A percentile compares a stretch with the other conserved stretches of the same genome.
Conservation (phyloP, 2,888 invertebrate species). For the Microctonus hyperodae region DNA sequence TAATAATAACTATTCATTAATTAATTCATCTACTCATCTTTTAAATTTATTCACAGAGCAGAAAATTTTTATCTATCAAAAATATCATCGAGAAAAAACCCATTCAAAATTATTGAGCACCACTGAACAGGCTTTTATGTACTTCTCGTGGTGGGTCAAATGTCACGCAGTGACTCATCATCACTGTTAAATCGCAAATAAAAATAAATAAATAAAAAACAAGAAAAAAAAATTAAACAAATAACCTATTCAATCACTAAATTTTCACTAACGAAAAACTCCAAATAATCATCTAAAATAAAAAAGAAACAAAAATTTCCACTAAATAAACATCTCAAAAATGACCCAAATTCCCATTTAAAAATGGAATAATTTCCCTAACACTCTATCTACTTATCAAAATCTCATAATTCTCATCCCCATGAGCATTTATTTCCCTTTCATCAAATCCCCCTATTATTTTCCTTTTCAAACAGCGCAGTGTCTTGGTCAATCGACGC, state of each 20-base stretch:
- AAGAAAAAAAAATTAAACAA: background rate
- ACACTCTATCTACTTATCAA: background rate
- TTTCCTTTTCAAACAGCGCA: background rate
- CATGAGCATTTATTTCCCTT: background rate
- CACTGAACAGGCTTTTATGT: slow-evolving; percentile 41
- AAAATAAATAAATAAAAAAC: too few species aligned
- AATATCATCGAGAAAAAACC: background rate
- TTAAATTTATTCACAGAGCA: background rate
- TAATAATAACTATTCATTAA: too few species aligned
- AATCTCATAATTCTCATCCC: background rate
- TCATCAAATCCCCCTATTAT: background rate
- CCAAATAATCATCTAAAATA: too few species aligned
- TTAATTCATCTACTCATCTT: background rate
- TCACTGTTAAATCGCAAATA: slow-evolving; percentile 32
- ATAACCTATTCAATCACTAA: too few species aligned
- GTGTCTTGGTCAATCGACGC: slow-evolving; percentile 5
- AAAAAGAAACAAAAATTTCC: too few species aligned
- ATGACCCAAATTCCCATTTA: too few species aligned
- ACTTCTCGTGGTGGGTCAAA: slow-evolving; percentile 53
- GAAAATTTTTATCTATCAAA: background rate
- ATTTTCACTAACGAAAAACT: too few species aligned
- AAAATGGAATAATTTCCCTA: too few species aligned
- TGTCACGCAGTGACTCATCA: slow-evolving; percentile 55
- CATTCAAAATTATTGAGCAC: slow-evolving; percentile 43
- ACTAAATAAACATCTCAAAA: too few species aligned